Base-by-base conservation (phyloP, 2,888 invertebrate species). In the Julus scandinavius region DNA sequence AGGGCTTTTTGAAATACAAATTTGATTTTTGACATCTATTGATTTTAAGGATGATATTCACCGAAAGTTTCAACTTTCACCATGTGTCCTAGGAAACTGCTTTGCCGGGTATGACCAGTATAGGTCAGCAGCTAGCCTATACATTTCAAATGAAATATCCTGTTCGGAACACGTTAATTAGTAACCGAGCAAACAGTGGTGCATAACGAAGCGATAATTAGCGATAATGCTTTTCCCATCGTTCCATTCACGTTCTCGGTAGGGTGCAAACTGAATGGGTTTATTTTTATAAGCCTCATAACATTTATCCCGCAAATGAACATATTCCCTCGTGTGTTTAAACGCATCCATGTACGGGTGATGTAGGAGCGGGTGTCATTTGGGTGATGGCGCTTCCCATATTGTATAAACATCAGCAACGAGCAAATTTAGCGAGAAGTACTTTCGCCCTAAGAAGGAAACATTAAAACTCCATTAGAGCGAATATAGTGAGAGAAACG, bases 391-490 rank as follows among this genome's bases (percentile, higher is more conserved):
- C 72, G 20, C 72, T 72, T 72, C 72, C 9, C 29, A 29, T 29
- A 29, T 72, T 72, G 72, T 29, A 72, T 72, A 72, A 72, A 72
- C 72, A 72, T 20, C 72, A 29, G 63, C 63, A 58, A 58, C 58
- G 58, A 58, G 58, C 58, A 72, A 72, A 72, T 72, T 20, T 72
- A 29, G 72, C 72, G 29, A 72, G 9, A 72, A 72, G 72, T 72
- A 29, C 72, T 72, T 72, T 72, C 29, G 72, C 72, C 72, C 20
- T 29, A 72, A 29, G 29, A 72, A 72, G 72, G 72, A 72, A 72
- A 72, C 72, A 72, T 72, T 72, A 72, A 72, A 72, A 72, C 72
- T 72, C 72, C 72, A 72, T 72, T 72, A 72, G 72, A 29, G 72
- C 29, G 72, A 72, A 72, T 72, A 72, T 72, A 29, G 72, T 29